phyloP scores from a whole-genome alignment of 2,888 invertebrate genomes.

The Galerucella pusilla region DNA sequence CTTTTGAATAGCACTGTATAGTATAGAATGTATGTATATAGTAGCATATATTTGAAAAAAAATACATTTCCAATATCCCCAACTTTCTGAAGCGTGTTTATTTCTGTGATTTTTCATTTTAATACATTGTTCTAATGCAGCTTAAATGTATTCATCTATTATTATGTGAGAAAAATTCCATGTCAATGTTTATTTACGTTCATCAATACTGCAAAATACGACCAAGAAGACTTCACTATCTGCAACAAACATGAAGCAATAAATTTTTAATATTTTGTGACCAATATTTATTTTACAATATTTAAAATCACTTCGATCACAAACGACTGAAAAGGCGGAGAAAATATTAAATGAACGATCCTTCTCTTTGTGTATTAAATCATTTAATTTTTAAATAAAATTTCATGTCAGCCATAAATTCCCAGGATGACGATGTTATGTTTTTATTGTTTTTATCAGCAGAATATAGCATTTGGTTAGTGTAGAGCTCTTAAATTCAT shows the following conservation, averaged over 20 bases:
- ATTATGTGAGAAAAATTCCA: neutral
- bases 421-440: neutral
- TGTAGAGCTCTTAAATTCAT: conserved; percentile 6
- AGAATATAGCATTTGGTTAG: conserved; percentile 2
- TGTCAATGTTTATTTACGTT: neutral
- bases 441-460: conserved; percentile 13
- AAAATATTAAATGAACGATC: neutral
- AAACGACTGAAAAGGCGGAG: too few relatives aligned
- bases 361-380: neutral
- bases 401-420: neutral
- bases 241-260: conserved; percentile 57
- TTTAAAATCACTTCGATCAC: too few relatives aligned
- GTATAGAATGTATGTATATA: too few relatives aligned
- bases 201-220: conserved; percentile 67
- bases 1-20: too few relatives aligned
- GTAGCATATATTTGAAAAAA: too few relatives aligned
- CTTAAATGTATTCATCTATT: neutral
- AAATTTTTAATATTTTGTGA: neutral
- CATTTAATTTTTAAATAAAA: neutral
- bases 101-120: too few relatives aligned
- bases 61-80: too few relatives aligned
- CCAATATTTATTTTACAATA: too few relatives aligned
- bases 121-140: too few relatives aligned
- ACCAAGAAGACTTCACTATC: conserved; percentile 67
- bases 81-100: too few relatives aligned